Conservation (phyloP, 2,113 vertebrate species). For the Pogona vitticeps region DNA sequence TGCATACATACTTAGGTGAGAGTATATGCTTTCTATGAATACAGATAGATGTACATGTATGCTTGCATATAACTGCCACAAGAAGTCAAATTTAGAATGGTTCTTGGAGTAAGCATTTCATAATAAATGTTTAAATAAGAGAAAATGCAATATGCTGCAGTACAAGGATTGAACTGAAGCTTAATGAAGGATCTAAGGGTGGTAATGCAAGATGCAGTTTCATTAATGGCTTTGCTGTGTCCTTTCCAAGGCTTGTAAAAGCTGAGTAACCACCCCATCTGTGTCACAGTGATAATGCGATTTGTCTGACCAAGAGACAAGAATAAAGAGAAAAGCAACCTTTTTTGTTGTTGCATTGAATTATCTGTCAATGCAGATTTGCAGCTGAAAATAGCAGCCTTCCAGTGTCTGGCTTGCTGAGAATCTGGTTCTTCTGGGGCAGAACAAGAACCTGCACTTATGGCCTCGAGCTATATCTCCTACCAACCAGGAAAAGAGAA, state of each 20-base stretch:
- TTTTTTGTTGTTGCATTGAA: background rate
- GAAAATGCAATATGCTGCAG: background rate
- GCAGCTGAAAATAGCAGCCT: background rate
- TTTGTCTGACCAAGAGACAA: background rate
- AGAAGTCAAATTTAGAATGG: background rate
- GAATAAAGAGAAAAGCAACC: background rate
- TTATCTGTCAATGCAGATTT: background rate
- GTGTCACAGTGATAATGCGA: background rate
- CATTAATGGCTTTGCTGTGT: background rate
- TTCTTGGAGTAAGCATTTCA: background rate
- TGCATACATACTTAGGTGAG: too few species aligned
- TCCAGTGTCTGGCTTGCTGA: rapidly evolving
- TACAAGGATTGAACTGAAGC: background rate
- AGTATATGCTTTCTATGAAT: background rate
- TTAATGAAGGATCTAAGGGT: background rate
- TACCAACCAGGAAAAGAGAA: background rate
- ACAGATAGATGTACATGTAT: background rate
- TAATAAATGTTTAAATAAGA: background rate
- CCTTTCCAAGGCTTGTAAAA: background rate
- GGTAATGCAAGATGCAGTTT: background rate
- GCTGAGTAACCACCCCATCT: constrained; percentile 15
- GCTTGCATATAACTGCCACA: background rate
- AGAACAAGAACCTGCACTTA: background rate
- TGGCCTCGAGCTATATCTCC: background rate
- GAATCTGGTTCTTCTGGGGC: background rate